Evolutionary conservation across 1,140 invertebrate genomes (phyloP).

Genomic region (Bombus pascuorum): DNA sequence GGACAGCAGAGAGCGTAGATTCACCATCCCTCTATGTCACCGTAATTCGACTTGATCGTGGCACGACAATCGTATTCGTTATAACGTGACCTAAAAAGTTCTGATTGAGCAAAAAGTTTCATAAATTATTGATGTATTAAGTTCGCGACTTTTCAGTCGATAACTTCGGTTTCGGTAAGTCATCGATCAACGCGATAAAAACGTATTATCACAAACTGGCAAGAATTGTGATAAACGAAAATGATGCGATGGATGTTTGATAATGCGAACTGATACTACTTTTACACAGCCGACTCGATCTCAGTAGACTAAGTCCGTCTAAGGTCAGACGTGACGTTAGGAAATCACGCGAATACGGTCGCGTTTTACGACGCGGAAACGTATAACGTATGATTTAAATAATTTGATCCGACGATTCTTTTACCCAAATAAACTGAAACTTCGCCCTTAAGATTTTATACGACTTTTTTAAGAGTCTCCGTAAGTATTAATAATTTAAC

Average conservation of each 20-base stretch:
- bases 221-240: not conserved
- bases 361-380: not conserved
- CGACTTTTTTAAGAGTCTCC: not conserved
- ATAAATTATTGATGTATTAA: slow-evolving; percentile 10
- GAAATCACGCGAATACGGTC: not conserved
- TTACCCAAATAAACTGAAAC: not conserved
- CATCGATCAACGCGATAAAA: not conserved
- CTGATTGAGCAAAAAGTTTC: not conserved
- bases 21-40: not conserved
- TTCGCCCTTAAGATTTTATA: not conserved
- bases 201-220: not conserved
- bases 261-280: not conserved
- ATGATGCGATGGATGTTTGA: not conserved
- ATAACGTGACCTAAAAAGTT: slow-evolving; percentile 25
- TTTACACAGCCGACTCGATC: not conserved
- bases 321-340: too few relatives aligned
- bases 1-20: not conserved
- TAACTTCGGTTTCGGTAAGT: not conserved
- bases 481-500: not conserved
- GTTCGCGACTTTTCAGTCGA: not conserved
- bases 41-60: slow-evolving; percentile 11
- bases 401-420: not conserved
- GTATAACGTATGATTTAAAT: not conserved
- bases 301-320: not conserved
- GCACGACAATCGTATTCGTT: slow-evolving; percentile 28